These are phyloP conservation scores for Synchiropus splendidus DNA, from an alignment of 2,113 vertebrate species.

Conservation along the genomic window DNA sequence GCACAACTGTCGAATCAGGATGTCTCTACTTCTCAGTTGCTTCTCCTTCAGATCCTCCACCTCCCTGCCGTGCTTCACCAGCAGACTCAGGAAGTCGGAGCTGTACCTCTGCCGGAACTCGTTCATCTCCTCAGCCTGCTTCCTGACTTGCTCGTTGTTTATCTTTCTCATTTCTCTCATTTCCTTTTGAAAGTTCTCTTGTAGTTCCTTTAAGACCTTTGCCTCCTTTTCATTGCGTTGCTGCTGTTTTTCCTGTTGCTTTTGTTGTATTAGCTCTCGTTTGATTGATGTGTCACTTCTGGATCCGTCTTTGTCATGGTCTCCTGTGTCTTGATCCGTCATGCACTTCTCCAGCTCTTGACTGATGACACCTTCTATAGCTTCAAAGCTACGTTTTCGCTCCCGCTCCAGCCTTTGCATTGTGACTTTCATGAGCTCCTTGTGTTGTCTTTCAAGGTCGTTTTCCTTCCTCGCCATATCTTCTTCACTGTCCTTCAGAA, in stretches of 20 bases:
- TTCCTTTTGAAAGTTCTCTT: constrained; percentile 3
- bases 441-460: constrained; percentile 1
- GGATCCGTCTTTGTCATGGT: background rate
- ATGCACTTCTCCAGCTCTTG: constrained; percentile 8
- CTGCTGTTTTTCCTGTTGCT: too few species aligned
- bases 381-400: too few species aligned
- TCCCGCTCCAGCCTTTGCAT: constrained; percentile 15
- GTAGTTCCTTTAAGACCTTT: background rate
- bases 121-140: constrained; percentile 26
- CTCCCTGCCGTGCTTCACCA: background rate
- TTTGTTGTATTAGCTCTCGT: too few species aligned
- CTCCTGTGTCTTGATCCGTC: background rate
- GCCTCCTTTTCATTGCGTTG: constrained; percentile 2
- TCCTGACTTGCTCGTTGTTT: constrained; percentile 17
- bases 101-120: constrained; percentile 17
- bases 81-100: background rate
- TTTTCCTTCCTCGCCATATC: constrained; percentile 18
- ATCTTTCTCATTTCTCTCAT: background rate
- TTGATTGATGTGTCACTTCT: too few species aligned
- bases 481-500: constrained; percentile 22
- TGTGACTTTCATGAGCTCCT: constrained; percentile 2
- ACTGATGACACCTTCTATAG: too few species aligned
- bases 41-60: background rate
- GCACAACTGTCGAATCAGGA: background rate
- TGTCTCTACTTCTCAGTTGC: background rate